Evolutionary conservation across 2,888 invertebrate species (phyloP).

Genomic region (Folsomia manolachei): DNA sequence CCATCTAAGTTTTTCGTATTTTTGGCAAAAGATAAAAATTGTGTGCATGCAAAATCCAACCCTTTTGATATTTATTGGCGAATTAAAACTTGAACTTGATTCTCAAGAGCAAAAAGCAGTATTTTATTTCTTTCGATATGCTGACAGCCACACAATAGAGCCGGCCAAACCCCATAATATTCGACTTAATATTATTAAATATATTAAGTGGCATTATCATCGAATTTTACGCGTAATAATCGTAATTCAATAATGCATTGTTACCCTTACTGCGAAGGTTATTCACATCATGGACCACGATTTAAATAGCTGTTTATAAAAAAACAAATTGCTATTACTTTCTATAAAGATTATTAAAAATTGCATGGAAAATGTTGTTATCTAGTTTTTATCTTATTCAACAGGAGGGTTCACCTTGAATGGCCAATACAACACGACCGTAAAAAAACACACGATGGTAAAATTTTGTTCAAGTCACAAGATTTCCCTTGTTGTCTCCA

Average conservation of each 20-base stretch:
- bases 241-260: neutral
- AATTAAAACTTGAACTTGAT: conserved; percentile 1
- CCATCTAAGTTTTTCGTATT: no score
- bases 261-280: conserved; percentile 1
- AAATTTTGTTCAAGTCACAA: conserved; percentile 51
- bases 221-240: conserved; percentile 6
- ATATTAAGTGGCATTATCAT: conserved; percentile 1
- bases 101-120: neutral
- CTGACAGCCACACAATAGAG: neutral
- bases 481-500: conserved; percentile 49
- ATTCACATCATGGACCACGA: neutral
- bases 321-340: neutral
- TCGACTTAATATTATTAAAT: neutral
- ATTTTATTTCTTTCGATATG: neutral
- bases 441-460: conserved; percentile 40
- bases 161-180: no score
- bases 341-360: neutral
- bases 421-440: conserved; percentile 47
- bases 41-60: neutral
- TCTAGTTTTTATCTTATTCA: no score
- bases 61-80: neutral
- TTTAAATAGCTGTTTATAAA: no score
- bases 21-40: neutral
- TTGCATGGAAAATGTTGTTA: neutral
- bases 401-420: conserved; percentile 50